A percentile compares a stretch with the other conserved stretches of the same genome.
Evolutionary conservation across 2,797 vertebrate species (phyloP).

Genomic region (Chiroxiphia lanceolata): DNA sequence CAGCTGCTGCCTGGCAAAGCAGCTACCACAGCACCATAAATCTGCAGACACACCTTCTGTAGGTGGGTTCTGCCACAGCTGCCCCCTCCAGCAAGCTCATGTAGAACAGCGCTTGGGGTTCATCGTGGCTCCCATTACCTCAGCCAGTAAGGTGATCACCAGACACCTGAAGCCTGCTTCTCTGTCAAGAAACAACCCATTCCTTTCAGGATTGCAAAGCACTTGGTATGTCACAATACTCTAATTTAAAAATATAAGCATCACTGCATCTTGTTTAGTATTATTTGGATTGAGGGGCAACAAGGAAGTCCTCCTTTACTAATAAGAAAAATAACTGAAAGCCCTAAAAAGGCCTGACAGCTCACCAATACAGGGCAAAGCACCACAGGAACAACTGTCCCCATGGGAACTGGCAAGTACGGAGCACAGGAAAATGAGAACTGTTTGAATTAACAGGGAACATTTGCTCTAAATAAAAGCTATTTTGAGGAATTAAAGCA

Average conservation of each 20-base stretch:
- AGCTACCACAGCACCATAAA: neutral
- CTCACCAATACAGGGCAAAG: slow-evolving; percentile 41
- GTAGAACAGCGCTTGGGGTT: neutral
- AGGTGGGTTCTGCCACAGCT: neutral
- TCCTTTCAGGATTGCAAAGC: neutral
- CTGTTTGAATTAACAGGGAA: slow-evolving; percentile 64
- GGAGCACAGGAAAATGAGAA: slow-evolving; percentile 49
- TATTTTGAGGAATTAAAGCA: slow-evolving; percentile 73
- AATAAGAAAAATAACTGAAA: slow-evolving; percentile 49
- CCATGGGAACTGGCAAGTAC: slow-evolving; percentile 43
- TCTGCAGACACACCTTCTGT: neutral
- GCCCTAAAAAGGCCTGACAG: slow-evolving; percentile 16
- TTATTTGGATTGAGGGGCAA: neutral
- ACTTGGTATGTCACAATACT: neutral
- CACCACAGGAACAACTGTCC: slow-evolving; percentile 42
- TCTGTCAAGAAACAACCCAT: neutral
- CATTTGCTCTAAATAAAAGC: slow-evolving; percentile 73
- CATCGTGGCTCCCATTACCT: neutral
- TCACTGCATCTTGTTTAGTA: neutral
- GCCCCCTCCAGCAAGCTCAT: neutral
- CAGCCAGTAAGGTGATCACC: neutral
- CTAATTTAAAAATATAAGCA: neutral
- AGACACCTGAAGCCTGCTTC: neutral
- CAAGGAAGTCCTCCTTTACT: slow-evolving; percentile 1
- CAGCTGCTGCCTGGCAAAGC: neutral